Evolutionary conservation across 2,797 vertebrate genomes (phyloP).

Genomic region (Sebastes aleutianus): DNA sequence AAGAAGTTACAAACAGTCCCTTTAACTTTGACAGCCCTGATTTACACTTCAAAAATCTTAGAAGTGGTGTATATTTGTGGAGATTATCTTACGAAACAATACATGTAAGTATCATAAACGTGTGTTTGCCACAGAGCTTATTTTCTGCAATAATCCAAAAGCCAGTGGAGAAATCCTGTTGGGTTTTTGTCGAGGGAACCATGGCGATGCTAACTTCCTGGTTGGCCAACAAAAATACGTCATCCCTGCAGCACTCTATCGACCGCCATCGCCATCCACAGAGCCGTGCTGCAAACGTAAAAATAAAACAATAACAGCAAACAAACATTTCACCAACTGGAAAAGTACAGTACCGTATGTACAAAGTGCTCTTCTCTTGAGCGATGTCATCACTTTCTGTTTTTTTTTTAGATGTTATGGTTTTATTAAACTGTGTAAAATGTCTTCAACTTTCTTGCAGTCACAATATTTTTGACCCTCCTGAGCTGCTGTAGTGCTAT

Average conservation of each 20-base stretch:
- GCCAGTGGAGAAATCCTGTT: too few species aligned
- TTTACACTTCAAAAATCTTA: too few species aligned
- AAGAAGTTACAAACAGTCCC: too few species aligned
- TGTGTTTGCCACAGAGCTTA: too few species aligned
- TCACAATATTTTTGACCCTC: not conserved
- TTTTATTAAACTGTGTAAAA: not conserved
- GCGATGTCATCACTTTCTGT: not conserved
- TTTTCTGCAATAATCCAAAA: too few species aligned
- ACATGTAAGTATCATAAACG: too few species aligned
- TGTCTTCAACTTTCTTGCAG: not conserved
- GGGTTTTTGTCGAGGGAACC: too few species aligned
- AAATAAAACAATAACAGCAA: not conserved
- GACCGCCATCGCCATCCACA: rapidly evolving
- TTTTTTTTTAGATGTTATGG: not conserved
- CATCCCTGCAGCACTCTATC: too few species aligned
- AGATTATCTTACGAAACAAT: too few species aligned
- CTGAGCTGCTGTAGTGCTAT: not conserved
- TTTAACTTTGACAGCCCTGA: too few species aligned
- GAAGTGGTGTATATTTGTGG: too few species aligned
- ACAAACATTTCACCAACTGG: not conserved
- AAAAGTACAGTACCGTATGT: not conserved
- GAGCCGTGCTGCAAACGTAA: not conserved
- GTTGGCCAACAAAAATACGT: too few species aligned
- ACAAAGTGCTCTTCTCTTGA: not conserved
- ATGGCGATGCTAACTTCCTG: rapidly evolving